Percentiles rank a stretch among this genome's conserved stretches.
phyloP scores from a whole-genome alignment of 2,888 invertebrate genomes.

The Galerucella nymphaeae region DNA sequence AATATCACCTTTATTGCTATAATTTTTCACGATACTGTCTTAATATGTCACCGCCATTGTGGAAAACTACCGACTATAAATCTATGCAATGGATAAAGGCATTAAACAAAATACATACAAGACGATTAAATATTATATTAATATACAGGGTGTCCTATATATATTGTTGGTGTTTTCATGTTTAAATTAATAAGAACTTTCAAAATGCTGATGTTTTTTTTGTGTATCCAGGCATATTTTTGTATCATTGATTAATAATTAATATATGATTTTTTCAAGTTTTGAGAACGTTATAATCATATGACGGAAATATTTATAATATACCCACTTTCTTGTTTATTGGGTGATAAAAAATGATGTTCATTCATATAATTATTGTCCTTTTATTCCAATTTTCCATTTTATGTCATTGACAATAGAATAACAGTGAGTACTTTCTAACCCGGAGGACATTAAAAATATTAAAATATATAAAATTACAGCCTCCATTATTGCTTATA shows the following conservation, averaged over 20 bases:
- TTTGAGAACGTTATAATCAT: no score
- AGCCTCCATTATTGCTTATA: neutral
- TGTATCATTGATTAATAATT: no score
- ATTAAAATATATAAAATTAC: neutral
- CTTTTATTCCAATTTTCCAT: neutral
- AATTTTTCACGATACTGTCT: conserved; percentile 40
- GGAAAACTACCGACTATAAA: conserved; percentile 16
- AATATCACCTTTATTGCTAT: conserved; percentile 33
- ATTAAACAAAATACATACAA: neutral
- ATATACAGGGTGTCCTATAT: neutral
- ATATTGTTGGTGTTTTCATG: no score
- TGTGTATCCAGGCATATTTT: no score
- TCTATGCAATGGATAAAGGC: conserved; percentile 7
- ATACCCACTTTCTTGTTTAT: no score
- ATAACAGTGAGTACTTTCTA: neutral
- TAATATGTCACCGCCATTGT: conserved; percentile 36
- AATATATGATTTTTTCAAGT: no score
- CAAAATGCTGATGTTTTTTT: no score
- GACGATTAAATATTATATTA: neutral
- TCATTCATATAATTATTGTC: neutral
- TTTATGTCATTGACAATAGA: neutral
- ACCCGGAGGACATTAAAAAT: neutral
- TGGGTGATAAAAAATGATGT: neutral
- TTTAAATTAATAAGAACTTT: no score
- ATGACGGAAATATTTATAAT: no score